A percentile compares a stretch with the other conserved stretches of the same genome.
Conservation (phyloP, 2,797 vertebrate species). For the Hypotaenidia philippensis region DNA sequence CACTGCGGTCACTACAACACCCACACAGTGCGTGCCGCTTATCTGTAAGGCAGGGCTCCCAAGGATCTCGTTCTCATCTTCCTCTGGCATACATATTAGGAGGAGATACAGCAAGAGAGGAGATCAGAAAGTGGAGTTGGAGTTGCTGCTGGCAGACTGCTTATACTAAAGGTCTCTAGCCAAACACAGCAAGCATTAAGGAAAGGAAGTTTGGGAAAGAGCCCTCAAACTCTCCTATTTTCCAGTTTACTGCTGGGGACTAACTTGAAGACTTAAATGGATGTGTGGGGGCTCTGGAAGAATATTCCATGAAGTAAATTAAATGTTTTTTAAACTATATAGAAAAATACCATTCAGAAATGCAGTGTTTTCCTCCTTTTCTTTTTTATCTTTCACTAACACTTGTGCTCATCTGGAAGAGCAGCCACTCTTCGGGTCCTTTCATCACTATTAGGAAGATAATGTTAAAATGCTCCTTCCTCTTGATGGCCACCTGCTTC, state of each 20-base stretch:
- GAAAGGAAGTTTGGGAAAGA: not conserved
- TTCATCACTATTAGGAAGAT: not conserved
- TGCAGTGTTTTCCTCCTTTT: not conserved
- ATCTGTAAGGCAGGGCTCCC: not conserved
- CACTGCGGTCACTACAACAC: not conserved
- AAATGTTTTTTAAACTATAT: not conserved
- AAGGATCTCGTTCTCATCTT: not conserved
- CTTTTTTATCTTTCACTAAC: not conserved
- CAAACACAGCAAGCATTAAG: not conserved
- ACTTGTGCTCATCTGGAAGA: not conserved
- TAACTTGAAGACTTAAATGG: not conserved
- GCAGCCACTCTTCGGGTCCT: not conserved
- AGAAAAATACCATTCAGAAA: not conserved
- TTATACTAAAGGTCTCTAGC: not conserved
- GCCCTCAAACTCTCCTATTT: not conserved
- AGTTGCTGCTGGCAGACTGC: not conserved
- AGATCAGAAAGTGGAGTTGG: not conserved
- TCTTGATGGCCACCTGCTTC: conserved; percentile 7
- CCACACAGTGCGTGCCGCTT: not conserved
- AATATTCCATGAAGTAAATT: not conserved
- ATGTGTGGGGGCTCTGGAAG: not conserved
- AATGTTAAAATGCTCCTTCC: not conserved
- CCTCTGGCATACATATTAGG: accelerated
- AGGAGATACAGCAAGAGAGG: not conserved
- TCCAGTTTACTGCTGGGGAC: not conserved